A percentile compares a stretch with the other conserved stretches of the same genome.
Evolutionary conservation across 2,888 invertebrate genomes (phyloP).

Genomic region (Ophion costatus): DNA sequence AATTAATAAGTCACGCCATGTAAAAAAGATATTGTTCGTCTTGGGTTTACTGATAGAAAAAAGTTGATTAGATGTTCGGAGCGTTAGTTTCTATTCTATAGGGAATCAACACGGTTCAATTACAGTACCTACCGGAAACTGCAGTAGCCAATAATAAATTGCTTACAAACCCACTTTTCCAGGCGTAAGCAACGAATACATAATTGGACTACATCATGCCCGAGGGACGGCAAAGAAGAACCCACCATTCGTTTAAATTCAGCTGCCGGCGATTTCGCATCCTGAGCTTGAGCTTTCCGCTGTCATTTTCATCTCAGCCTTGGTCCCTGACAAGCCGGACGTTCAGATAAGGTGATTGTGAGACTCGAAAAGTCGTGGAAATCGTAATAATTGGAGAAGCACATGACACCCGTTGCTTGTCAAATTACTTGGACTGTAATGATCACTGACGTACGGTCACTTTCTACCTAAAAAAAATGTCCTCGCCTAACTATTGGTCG

Average conservation of each 20-base stretch:
- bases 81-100: too few relatives aligned
- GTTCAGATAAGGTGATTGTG: constrained; percentile 6
- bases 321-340: constrained; percentile 2
- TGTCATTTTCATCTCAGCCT: constrained; percentile 16
- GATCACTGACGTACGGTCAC: background rate
- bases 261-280: constrained; percentile 16
- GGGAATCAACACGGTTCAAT: too few relatives aligned
- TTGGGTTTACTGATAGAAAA: too few relatives aligned
- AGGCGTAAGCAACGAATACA: too few relatives aligned
- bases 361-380: constrained; percentile 5
- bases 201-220: too few relatives aligned
- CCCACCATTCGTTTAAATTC: background rate
- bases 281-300: background rate
- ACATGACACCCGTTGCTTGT: background rate
- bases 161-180: background rate
- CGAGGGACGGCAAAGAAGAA: too few relatives aligned
- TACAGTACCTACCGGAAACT: too few relatives aligned
- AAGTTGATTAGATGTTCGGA: too few relatives aligned
- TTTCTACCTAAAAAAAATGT: background rate
- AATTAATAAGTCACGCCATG: background rate
- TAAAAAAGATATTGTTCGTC: too few relatives aligned
- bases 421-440: background rate
- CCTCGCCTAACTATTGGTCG: background rate
- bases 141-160: too few relatives aligned
- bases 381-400: background rate